phyloP scores from a whole-genome alignment of 2,888 invertebrate genomes.

The Meiosimyza platycephala region DNA sequence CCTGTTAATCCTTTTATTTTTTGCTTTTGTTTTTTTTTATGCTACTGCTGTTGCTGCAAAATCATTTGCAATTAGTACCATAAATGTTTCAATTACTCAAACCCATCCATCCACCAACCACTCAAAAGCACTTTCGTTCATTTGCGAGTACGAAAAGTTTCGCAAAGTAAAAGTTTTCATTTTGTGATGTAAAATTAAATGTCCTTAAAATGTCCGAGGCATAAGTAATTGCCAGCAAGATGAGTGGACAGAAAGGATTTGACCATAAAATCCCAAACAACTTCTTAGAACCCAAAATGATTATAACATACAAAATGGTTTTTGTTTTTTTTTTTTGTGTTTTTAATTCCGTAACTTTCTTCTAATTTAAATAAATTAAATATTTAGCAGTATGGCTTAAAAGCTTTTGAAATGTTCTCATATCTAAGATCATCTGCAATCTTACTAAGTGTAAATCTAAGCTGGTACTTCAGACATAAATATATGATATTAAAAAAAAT shows the following conservation, averaged over 20 bases:
- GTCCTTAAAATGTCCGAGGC: constrained; percentile 56
- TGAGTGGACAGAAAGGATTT: constrained; percentile 36
- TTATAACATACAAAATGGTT: constrained; percentile 11
- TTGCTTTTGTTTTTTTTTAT: background rate
- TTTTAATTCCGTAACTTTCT: no score
- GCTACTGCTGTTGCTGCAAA: background rate
- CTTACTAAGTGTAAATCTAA: no score
- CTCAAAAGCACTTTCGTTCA: constrained; percentile 1
- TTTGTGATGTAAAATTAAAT: constrained; percentile 41
- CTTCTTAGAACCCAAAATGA: constrained; percentile 13
- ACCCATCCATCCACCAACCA: constrained; percentile 42
- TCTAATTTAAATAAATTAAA: no score
- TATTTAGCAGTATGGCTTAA: no score
- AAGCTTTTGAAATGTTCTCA: no score
- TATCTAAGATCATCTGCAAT: no score
- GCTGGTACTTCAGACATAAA: no score
- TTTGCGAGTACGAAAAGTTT: background rate
- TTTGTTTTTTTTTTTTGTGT: background rate
- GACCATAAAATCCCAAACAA: constrained; percentile 9
- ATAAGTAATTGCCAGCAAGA: constrained; percentile 19
- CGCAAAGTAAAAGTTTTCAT: constrained; percentile 42
- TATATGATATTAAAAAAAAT: no score
- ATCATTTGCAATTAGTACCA: constrained; percentile 59
- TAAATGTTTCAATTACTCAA: constrained; percentile 64
- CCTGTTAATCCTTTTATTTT: constrained; percentile 24